phyloP scores from a whole-genome alignment of 2,888 invertebrate species.

The Apoda limacodes region DNA sequence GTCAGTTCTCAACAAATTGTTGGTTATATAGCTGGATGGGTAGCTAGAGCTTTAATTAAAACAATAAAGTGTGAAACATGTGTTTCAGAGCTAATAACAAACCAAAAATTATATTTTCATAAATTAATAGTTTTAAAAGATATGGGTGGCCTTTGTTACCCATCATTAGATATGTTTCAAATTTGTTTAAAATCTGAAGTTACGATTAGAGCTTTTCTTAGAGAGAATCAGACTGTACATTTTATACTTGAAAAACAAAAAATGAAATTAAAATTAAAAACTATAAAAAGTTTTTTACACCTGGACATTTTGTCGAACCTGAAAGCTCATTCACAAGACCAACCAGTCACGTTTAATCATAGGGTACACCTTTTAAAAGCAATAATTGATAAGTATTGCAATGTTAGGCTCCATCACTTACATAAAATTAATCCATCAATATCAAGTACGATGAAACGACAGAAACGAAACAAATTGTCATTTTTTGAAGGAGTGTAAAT shows the following conservation, averaged over 20 bases:
- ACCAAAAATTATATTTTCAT: slow-evolving; percentile 13
- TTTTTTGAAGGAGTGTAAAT: slow-evolving; percentile 6
- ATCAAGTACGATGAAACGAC: slow-evolving; percentile 3
- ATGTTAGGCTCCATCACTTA: slow-evolving; percentile 7
- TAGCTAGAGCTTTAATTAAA: slow-evolving; percentile 9
- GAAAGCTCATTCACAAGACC: slow-evolving; percentile 3
- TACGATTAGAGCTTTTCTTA: background rate
- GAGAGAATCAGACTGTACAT: background rate
- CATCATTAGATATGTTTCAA: background rate
- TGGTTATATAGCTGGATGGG: slow-evolving; percentile 16
- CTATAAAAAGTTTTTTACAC: background rate
- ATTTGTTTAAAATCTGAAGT: background rate
- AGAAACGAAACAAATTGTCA: slow-evolving; percentile 9
- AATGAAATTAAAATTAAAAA: slow-evolving; percentile 1
- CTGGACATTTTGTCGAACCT: slow-evolving; percentile 5
- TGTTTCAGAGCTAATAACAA: slow-evolving; percentile 6
- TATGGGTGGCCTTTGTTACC: slow-evolving; percentile 9
- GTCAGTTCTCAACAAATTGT: slow-evolving; percentile 9
- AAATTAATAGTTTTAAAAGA: slow-evolving; percentile 13
- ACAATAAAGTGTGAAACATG: slow-evolving; percentile 15
- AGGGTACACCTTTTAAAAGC: slow-evolving; percentile 7
- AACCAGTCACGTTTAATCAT: slow-evolving; percentile 5
- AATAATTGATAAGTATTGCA: slow-evolving; percentile 10
- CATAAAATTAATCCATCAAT: slow-evolving; percentile 10
- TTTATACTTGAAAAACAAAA: slow-evolving; percentile 1